Evolutionary conservation across 1,140 invertebrate species (phyloP).

Genomic region (Brachionus paranguensis): DNA sequence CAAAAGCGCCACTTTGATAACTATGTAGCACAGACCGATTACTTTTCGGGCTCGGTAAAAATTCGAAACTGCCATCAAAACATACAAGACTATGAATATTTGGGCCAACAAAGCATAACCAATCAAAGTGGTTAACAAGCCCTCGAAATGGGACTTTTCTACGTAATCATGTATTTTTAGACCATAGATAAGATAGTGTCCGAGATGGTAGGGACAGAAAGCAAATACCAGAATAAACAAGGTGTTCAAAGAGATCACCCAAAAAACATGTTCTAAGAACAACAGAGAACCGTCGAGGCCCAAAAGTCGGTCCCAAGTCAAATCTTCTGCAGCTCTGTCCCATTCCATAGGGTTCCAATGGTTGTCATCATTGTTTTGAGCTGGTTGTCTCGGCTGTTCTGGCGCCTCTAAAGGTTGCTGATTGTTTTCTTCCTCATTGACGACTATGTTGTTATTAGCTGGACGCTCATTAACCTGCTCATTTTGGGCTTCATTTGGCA

Average conservation of each 20-base stretch:
- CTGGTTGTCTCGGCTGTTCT: slow-evolving; percentile 46
- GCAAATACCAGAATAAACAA: slow-evolving; percentile 85
- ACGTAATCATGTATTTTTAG: slow-evolving; percentile 71
- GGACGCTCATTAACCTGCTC: not conserved
- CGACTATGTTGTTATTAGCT: not conserved
- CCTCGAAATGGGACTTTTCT: slow-evolving; percentile 78
- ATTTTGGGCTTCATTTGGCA: not conserved
- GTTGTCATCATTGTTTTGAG: slow-evolving; percentile 62
- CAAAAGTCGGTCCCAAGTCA: slow-evolving; percentile 88
- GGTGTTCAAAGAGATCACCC: slow-evolving; percentile 94
- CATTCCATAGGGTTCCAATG: slow-evolving; percentile 98
- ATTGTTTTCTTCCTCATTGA: slow-evolving; percentile 47
- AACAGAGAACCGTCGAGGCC: slow-evolving; percentile 92
- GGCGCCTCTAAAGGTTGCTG: slow-evolving; percentile 40
- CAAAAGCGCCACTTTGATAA: slow-evolving; percentile 84
- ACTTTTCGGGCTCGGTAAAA: slow-evolving; percentile 67
- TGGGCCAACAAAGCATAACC: slow-evolving; percentile 87
- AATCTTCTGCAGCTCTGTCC: slow-evolving; percentile 90
- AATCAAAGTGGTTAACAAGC: slow-evolving; percentile 77
- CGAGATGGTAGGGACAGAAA: slow-evolving; percentile 91
- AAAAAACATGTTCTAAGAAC: slow-evolving; percentile 97
- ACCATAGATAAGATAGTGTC: slow-evolving; percentile 70
- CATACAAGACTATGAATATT: slow-evolving; percentile 74
- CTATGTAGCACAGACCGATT: slow-evolving; percentile 87
- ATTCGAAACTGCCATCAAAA: slow-evolving; percentile 63